These are phyloP conservation scores for Trypoxylus dichotomus DNA, from an alignment of 1,140 invertebrate species.

Conservation along the genomic window DNA sequence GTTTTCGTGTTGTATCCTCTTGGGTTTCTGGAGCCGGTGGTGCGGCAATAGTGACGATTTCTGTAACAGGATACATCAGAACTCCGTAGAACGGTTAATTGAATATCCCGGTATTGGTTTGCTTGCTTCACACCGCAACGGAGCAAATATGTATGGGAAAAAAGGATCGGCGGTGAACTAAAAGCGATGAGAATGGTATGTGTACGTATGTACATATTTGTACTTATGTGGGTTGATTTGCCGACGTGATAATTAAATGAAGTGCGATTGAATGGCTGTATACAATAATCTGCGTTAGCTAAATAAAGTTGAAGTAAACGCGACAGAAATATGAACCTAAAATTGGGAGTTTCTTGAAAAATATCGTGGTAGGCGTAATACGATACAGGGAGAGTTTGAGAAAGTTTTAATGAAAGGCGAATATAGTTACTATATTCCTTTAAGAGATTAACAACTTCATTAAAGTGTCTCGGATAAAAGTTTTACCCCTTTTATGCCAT, in stretches of 20 bases:
- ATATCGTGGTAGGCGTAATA: neutral
- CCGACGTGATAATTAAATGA: neutral
- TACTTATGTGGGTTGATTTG: neutral
- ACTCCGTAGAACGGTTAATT: neutral
- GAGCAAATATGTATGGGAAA: neutral
- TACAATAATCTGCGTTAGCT: neutral
- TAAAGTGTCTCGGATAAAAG: no score
- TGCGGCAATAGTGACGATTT: neutral
- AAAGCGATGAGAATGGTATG: neutral
- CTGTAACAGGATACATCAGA: neutral
- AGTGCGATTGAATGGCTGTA: neutral
- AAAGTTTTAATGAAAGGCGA: neutral
- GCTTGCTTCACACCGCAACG: neutral
- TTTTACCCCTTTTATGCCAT: no score
- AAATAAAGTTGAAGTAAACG: no score
- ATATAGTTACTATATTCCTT: neutral
- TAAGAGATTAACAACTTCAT: no score
- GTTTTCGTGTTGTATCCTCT: constrained; percentile 12
- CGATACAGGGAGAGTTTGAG: neutral
- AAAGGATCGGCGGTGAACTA: neutral
- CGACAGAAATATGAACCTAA: neutral
- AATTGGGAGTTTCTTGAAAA: neutral
- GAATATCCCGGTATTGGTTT: neutral
- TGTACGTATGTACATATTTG: no score
- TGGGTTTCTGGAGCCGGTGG: neutral